A percentile compares a stretch with the other conserved stretches of the same genome.
These are phyloP conservation scores for Autographa pulchrina DNA, from an alignment of 2,888 invertebrate genomes.

Conservation along the genomic window DNA sequence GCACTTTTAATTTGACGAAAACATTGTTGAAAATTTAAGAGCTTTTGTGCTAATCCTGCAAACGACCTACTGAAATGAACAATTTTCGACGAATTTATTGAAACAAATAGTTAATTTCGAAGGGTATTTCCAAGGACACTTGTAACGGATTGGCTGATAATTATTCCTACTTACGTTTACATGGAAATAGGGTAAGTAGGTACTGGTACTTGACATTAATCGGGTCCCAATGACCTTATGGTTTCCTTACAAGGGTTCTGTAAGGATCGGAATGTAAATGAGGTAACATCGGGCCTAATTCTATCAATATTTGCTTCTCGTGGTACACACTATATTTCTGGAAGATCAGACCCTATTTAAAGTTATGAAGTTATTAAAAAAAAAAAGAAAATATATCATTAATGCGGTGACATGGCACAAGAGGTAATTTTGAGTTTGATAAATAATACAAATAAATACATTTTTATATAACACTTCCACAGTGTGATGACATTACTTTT, in stretches of 20 bases:
- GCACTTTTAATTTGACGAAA: background rate
- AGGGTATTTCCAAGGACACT: constrained; percentile 17
- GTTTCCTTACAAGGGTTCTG: constrained; percentile 30
- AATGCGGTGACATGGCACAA: too few species aligned
- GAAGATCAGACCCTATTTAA: too few species aligned
- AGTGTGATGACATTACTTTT: too few species aligned
- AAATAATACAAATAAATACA: too few species aligned
- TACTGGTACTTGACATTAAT: constrained; percentile 31
- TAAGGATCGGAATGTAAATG: constrained; percentile 1
- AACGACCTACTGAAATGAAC: background rate
- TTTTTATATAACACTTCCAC: too few species aligned
- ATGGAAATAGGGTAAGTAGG: constrained; percentile 24
- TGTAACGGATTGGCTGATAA: constrained; percentile 30
- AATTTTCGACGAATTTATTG: background rate
- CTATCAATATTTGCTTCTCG: background rate
- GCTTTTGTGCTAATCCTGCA: background rate
- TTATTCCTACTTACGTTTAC: constrained; percentile 44
- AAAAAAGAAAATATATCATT: too few species aligned
- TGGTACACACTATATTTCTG: background rate
- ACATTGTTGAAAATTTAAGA: background rate
- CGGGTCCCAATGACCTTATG: constrained; percentile 32
- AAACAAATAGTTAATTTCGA: background rate
- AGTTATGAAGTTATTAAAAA: too few species aligned
- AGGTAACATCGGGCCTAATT: background rate
- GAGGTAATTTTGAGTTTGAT: too few species aligned